Evolutionary conservation across 64 coral and sea anemone species (phyloP).

Genomic region (Porites australiensis): DNA sequence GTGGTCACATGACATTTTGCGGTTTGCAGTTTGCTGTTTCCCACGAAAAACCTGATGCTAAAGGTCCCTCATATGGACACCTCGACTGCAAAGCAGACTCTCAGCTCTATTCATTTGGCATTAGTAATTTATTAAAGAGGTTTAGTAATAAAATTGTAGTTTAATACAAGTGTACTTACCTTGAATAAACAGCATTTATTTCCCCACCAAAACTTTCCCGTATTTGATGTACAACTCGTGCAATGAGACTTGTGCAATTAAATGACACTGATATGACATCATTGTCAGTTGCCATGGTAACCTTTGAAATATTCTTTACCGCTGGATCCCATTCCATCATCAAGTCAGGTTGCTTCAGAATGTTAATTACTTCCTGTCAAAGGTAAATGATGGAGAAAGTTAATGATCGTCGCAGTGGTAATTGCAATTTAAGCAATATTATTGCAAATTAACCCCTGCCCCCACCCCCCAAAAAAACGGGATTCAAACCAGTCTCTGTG

Average conservation of each 20-base stretch:
- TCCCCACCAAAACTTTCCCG: slow-evolving; percentile 30
- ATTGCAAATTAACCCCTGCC: neutral
- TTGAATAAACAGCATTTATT: slow-evolving; percentile 61
- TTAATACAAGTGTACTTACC: slow-evolving; percentile 6
- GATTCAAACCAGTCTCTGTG: no score
- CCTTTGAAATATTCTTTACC: slow-evolving; percentile 21
- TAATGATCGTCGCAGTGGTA: neutral
- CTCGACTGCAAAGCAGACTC: no score
- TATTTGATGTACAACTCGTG: neutral
- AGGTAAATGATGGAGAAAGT: neutral
- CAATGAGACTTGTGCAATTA: slow-evolving; percentile 6
- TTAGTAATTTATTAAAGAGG: no score
- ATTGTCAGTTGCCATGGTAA: slow-evolving; percentile 24
- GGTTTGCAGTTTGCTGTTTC: no score
- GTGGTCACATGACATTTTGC: no score
- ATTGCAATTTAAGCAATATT: no score
- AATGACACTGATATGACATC: slow-evolving; percentile 58
- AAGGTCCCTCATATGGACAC: no score
- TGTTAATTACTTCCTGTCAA: slow-evolving; percentile 25
- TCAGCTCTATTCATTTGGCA: no score
- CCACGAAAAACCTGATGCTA: no score
- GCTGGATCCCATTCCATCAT: slow-evolving; percentile 62
- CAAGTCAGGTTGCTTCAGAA: slow-evolving; percentile 21
- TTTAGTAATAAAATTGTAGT: neutral
- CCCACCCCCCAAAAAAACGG: no score